Percentiles rank a stretch among this genome's conserved stretches.
These are phyloP conservation scores for Raphicerus campestris DNA, from an alignment of 2,113 vertebrate species.

Conservation along the genomic window DNA sequence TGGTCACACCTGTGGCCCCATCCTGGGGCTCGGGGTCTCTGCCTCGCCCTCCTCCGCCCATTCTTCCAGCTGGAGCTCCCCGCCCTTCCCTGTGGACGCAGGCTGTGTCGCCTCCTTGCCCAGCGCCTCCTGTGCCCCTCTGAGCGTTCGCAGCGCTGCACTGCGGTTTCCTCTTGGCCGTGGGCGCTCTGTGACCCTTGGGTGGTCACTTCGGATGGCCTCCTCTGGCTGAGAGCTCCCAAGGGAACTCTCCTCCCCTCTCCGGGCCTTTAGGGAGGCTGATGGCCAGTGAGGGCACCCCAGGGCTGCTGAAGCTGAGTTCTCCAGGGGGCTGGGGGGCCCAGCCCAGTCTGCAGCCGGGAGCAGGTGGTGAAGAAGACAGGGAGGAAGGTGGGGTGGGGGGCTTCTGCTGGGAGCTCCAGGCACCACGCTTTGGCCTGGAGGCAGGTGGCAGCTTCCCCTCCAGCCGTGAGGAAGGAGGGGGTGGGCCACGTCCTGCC, in stretches of 20 bases:
- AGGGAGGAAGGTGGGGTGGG: no score
- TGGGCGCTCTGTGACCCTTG: not conserved
- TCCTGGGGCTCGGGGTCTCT: not conserved
- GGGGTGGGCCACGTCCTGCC: not conserved
- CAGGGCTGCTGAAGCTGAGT: not conserved
- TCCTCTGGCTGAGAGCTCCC: not conserved
- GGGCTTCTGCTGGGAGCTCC: not conserved
- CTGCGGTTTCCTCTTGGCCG: not conserved
- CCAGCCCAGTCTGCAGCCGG: not conserved
- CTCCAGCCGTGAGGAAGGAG: not conserved
- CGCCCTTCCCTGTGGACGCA: not conserved
- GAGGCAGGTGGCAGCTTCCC: not conserved
- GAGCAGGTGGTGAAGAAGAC: not conserved
- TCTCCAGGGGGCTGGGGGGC: fast-evolving
- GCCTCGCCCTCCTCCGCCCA: not conserved
- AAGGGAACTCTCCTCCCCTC: no score
- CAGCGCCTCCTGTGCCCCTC: no score
- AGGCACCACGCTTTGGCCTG: not conserved
- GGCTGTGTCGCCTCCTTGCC: not conserved
- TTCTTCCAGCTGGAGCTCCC: not conserved
- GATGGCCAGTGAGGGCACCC: not conserved
- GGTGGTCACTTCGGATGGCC: fast-evolving
- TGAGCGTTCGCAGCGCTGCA: fast-evolving
- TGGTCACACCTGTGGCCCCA: fast-evolving
- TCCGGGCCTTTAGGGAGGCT: not conserved